Evolutionary conservation across 2,888 invertebrate species (phyloP).

Genomic region (Drosophila demipolita): DNA sequence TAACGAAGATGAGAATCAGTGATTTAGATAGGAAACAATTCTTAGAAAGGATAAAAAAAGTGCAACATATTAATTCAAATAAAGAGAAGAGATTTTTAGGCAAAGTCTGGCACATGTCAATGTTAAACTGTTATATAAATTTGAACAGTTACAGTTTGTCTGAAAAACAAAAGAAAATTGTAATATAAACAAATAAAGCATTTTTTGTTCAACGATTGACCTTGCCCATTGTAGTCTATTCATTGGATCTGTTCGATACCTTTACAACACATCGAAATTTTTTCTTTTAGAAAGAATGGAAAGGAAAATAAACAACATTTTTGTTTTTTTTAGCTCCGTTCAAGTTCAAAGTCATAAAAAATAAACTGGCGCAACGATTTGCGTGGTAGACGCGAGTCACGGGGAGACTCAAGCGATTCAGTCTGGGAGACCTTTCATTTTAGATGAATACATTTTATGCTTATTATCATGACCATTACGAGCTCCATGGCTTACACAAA

Average conservation of each 20-base stretch:
- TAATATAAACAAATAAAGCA: not conserved
- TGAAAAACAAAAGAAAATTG: not conserved
- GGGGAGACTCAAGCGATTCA: constrained; percentile 35
- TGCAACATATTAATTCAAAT: not conserved
- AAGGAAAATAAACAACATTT: not conserved
- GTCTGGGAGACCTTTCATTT: constrained; percentile 72
- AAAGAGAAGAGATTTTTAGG: not conserved
- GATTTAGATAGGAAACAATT: not conserved
- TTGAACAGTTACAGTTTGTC: not conserved
- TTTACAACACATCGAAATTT: constrained; percentile 59
- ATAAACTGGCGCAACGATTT: constrained; percentile 63
- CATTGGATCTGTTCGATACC: constrained; percentile 8
- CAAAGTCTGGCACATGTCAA: not conserved
- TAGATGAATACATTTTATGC: constrained; percentile 66
- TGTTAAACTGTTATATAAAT: not conserved
- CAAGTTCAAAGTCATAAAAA: constrained; percentile 78
- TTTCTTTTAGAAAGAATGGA: constrained; percentile 47
- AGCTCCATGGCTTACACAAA: constrained; percentile 23
- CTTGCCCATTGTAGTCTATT: constrained; percentile 4
- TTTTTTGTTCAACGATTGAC: constrained; percentile 2
- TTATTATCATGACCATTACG: constrained; percentile 58
- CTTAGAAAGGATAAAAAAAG: not conserved
- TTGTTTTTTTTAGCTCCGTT: constrained; percentile 47
- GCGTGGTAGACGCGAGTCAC: constrained; percentile 10
- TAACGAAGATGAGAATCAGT: not conserved